phyloP scores from a whole-genome alignment of 2,888 invertebrate genomes.

The Leucophora obtusa region DNA sequence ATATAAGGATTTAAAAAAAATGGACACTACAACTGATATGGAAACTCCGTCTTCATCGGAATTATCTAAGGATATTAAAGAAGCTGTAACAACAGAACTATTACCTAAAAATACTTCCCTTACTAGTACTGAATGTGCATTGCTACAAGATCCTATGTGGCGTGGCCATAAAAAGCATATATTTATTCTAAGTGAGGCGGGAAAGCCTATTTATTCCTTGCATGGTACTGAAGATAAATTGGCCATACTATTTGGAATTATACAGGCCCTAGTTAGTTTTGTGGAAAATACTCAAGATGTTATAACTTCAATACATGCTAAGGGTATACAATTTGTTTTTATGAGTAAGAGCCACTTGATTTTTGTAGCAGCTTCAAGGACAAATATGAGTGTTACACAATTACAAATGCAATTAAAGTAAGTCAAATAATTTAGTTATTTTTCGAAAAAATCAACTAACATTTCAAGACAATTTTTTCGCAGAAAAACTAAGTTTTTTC shows the following conservation, averaged over 20 bases:
- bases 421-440: constrained; percentile 74
- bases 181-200: constrained; percentile 96
- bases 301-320: constrained; percentile 91
- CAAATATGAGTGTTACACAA: constrained; percentile 90
- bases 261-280: constrained; percentile 95
- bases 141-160: constrained; percentile 83
- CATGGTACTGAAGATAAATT: constrained; percentile 96
- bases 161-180: constrained; percentile 92
- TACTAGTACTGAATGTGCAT: constrained; percentile 17
- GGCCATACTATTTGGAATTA: constrained; percentile 95
- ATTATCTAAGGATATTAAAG: neutral
- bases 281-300: constrained; percentile 91
- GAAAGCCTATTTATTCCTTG: constrained; percentile 97
- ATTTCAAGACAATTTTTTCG: too few species aligned
- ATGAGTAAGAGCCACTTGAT: constrained; percentile 93
- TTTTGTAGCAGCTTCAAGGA: constrained; percentile 91
- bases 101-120: constrained; percentile 23
- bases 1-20: neutral
- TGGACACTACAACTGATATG: neutral
- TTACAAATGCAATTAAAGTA: constrained; percentile 91
- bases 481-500: too few species aligned
- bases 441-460: too few species aligned
- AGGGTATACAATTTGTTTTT: constrained; percentile 93
- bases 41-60: neutral
- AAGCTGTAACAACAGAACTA: neutral